Evolutionary conservation across 2,888 invertebrate species (phyloP).

Genomic region (Uloborus plumipes): DNA sequence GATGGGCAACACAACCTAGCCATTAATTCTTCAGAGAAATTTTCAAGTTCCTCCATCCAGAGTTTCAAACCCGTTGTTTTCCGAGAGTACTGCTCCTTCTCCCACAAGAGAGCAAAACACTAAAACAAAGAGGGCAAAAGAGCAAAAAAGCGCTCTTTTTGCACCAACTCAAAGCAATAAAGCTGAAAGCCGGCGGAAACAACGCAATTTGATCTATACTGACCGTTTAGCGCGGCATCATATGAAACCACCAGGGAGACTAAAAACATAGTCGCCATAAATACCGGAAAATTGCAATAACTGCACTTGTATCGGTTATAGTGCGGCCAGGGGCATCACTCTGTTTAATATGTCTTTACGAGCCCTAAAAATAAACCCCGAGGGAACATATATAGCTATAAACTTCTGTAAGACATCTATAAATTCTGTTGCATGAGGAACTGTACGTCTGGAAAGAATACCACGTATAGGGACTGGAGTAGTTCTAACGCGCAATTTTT

Average conservation of each 20-base stretch:
- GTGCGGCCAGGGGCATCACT: constrained; percentile 17
- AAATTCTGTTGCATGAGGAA: constrained; percentile 38
- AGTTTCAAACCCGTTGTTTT: constrained; percentile 1
- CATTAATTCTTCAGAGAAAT: too few relatives aligned
- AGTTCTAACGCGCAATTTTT: constrained; percentile 10
- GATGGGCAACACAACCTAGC: too few relatives aligned
- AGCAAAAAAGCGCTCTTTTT: too few relatives aligned
- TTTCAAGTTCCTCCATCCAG: not conserved
- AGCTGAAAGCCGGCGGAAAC: constrained; percentile 19
- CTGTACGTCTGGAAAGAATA: not conserved
- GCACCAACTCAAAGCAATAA: constrained; percentile 10
- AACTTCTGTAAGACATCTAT: constrained; percentile 40
- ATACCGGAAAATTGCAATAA: constrained; percentile 54
- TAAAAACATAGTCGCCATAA: constrained; percentile 20
- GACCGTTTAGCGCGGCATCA: constrained; percentile 24
- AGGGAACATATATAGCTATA: constrained; percentile 41
- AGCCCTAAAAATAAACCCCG: constrained; percentile 30
- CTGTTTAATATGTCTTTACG: constrained; percentile 56
- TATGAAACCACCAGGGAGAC: not conserved
- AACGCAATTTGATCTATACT: constrained; percentile 29
- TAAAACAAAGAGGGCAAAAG: not conserved
- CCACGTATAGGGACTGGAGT: constrained; percentile 32
- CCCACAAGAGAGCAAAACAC: not conserved
- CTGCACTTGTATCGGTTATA: constrained; percentile 29
- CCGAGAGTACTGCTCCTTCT: not conserved